Evolutionary conservation across 2,888 invertebrate genomes (phyloP).

Genomic region (Sthenelais limicola): DNA sequence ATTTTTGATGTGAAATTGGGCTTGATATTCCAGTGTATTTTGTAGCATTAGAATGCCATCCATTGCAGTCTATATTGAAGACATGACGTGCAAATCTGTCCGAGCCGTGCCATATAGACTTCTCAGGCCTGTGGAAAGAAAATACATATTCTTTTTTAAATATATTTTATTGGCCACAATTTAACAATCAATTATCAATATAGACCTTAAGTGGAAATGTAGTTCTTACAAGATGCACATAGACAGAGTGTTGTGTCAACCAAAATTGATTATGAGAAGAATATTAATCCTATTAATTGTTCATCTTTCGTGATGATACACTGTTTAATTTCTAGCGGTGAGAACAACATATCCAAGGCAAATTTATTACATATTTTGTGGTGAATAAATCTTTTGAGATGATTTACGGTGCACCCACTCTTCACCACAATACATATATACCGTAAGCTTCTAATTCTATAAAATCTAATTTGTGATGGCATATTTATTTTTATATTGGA

Average conservation of each 20-base stretch:
- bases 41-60: conserved; percentile 7
- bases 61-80: conserved; percentile 15
- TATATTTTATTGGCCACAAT: neutral
- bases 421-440: too few relatives aligned
- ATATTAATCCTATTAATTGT: too few relatives aligned
- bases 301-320: too few relatives aligned
- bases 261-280: too few relatives aligned
- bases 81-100: conserved; percentile 19
- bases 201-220: too few relatives aligned
- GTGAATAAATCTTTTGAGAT: too few relatives aligned
- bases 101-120: conserved; percentile 26
- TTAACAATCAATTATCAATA: neutral
- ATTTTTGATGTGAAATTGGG: neutral
- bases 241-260: too few relatives aligned
- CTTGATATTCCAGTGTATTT: conserved; percentile 5
- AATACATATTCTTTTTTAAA: neutral
- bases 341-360: too few relatives aligned
- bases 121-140: conserved; percentile 6
- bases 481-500: neutral
- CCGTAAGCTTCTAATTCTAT: neutral
- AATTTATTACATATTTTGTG: too few relatives aligned
- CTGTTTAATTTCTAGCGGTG: too few relatives aligned
- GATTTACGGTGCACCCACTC: too few relatives aligned
- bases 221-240: too few relatives aligned
- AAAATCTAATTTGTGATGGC: neutral